Conservation (phyloP, 2,113 vertebrate species). For the Hepsetus odoe region DNA sequence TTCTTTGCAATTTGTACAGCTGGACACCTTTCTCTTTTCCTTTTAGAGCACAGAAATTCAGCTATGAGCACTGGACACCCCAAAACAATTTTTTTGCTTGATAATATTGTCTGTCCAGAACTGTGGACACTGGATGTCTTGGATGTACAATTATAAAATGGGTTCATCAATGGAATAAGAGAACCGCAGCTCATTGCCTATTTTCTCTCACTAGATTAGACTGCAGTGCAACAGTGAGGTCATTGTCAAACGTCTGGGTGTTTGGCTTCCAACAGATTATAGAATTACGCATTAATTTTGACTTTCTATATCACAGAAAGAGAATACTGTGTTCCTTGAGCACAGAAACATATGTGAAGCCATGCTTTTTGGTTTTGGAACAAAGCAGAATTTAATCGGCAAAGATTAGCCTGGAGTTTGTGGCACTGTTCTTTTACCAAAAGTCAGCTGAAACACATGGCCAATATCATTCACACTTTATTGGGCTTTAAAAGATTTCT, state of each 20-base stretch:
- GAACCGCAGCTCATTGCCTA: constrained; percentile 28
- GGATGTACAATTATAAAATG: constrained; percentile 17
- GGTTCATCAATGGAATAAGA: constrained; percentile 51
- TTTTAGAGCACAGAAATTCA: neutral
- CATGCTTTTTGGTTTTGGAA: constrained; percentile 18
- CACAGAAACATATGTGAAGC: constrained; percentile 8
- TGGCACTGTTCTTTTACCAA: constrained; percentile 6
- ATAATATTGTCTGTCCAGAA: constrained; percentile 44
- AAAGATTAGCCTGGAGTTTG: constrained; percentile 8
- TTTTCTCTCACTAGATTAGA: constrained; percentile 42
- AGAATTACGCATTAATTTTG: constrained; percentile 48
- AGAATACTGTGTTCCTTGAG: constrained; percentile 20
- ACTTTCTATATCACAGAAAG: constrained; percentile 35
- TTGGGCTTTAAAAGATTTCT: neutral
- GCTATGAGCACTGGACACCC: neutral
- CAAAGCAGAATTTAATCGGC: constrained; percentile 34
- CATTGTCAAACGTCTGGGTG: constrained; percentile 20
- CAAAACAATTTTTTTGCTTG: constrained; percentile 25
- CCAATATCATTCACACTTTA: constrained; percentile 15
- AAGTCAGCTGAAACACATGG: neutral
- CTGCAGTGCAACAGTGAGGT: neutral
- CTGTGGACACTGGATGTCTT: constrained; percentile 33
- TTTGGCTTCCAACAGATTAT: constrained; percentile 35
- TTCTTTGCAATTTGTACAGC: constrained; percentile 62
- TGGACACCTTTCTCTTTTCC: constrained; percentile 49